These are phyloP conservation scores for Ormyrus labotus DNA, from an alignment of 2,888 invertebrate genomes.

Conservation along the genomic window DNA sequence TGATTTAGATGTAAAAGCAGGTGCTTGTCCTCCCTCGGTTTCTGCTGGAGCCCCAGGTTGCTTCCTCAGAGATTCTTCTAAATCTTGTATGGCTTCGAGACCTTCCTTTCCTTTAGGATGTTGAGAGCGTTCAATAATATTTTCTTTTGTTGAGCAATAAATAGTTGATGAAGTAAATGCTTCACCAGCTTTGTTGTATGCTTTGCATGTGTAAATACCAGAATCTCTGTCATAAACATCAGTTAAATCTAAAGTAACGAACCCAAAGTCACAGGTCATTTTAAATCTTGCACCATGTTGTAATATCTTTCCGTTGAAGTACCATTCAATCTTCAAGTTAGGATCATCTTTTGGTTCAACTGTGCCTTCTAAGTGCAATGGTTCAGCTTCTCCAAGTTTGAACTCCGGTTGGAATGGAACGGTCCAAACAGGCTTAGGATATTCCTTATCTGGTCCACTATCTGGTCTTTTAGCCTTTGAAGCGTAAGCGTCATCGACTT, in stretches of 20 bases:
- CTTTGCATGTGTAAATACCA: slow-evolving; percentile 95
- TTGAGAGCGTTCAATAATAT: slow-evolving; percentile 91
- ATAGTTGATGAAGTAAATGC: slow-evolving; percentile 94
- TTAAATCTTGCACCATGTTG: slow-evolving; percentile 94
- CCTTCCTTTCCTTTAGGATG: slow-evolving; percentile 97
- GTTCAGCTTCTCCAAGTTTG: slow-evolving; percentile 87
- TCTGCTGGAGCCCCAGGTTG: slow-evolving; percentile 83
- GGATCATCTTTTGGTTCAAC: slow-evolving; percentile 97
- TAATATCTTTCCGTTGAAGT: slow-evolving; percentile 92
- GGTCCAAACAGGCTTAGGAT: slow-evolving; percentile 91
- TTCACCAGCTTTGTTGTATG: slow-evolving; percentile 91
- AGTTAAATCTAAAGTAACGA: slow-evolving; percentile 93
- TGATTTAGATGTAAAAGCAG: slow-evolving; percentile 92
- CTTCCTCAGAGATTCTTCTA: slow-evolving; percentile 89
- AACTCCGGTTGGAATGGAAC: slow-evolving; percentile 89
- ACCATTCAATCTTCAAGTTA: slow-evolving; percentile 94
- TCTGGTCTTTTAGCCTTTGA: slow-evolving; percentile 84
- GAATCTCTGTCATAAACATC: slow-evolving; percentile 96
- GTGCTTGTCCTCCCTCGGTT: slow-evolving; percentile 79
- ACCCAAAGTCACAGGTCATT: slow-evolving; percentile 96
- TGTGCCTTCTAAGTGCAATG: slow-evolving; percentile 94
- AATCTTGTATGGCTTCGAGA: slow-evolving; percentile 91
- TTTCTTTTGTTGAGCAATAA: slow-evolving; percentile 88
- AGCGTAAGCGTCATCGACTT: slow-evolving; percentile 89
- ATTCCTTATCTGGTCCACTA: slow-evolving; percentile 85